A percentile compares a stretch with the other conserved stretches of the same genome.
phyloP scores from a whole-genome alignment of 64 coral and sea anemone genomes.

The Actinia tenebrosa region DNA sequence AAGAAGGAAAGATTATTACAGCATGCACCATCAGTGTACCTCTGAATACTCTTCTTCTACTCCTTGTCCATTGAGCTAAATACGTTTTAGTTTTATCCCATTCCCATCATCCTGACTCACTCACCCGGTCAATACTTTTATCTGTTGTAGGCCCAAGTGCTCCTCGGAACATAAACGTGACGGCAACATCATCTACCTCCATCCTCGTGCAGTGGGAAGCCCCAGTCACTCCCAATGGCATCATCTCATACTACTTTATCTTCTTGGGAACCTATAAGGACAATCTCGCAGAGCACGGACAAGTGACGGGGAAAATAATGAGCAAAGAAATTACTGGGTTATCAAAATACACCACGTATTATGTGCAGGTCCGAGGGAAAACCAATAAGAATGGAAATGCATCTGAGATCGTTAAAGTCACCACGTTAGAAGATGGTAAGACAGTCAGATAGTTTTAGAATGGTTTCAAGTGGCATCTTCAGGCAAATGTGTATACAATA shows the following conservation, averaged over 20 bases:
- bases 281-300: neutral
- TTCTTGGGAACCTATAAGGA: slow-evolving; percentile 19
- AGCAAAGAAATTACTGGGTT: neutral
- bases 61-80: neutral
- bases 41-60: too few species aligned
- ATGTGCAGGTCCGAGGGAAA: slow-evolving; percentile 35
- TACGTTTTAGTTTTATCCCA: neutral
- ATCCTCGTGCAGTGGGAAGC: slow-evolving; percentile 13
- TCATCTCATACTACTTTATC: slow-evolving; percentile 10
- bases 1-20: neutral
- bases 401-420: slow-evolving; percentile 21
- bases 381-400: slow-evolving; percentile 27
- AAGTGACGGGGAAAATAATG: neutral
- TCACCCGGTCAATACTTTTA: too few species aligned
- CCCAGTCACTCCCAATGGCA: slow-evolving; percentile 18
- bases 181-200: slow-evolving; percentile 9
- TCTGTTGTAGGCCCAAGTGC: slow-evolving; percentile 25
- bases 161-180: neutral
- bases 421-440: slow-evolving; percentile 43
- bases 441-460: neutral
- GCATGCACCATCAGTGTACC: too few species aligned
- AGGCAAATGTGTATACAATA: too few species aligned
- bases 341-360: slow-evolving; percentile 36
- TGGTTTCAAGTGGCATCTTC: too few species aligned
- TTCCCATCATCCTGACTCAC: too few species aligned